Evolutionary conservation across 2,797 vertebrate genomes (phyloP).

Genomic region (Naso thynnoides): DNA sequence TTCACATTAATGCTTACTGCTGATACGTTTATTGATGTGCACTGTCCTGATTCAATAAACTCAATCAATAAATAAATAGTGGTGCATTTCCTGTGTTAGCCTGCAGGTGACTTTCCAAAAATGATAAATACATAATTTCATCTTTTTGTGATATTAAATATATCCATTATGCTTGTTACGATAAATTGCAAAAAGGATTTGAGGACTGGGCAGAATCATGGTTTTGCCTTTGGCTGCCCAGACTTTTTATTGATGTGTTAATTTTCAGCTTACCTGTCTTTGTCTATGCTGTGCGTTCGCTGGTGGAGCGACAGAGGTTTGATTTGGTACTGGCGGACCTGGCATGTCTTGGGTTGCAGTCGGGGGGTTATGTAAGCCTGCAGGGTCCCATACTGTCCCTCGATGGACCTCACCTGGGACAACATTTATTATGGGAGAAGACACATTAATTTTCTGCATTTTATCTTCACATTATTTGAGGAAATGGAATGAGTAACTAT

Average conservation of each 20-base stretch:
- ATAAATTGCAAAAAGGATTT: no score
- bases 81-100: no score
- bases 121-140: no score
- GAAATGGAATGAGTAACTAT: background rate
- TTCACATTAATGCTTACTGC: no score
- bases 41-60: no score
- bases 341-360: conserved; percentile 98
- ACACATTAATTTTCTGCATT: background rate
- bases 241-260: background rate
- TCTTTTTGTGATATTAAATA: no score
- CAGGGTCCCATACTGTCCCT: conserved; percentile 96
- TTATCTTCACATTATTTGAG: background rate
- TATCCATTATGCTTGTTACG: no score
- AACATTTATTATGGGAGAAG: conserved; percentile 13
- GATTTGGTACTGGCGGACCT: conserved; percentile 94
- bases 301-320: conserved; percentile 98
- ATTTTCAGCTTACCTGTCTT: conserved; percentile 85
- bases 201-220: no score
- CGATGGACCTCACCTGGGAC: conserved; percentile 94
- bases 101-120: no score
- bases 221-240: no score
- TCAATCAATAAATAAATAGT: no score
- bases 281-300: conserved; percentile 91
- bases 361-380: conserved; percentile 96
- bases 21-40: no score